Percentiles rank a stretch among this genome's conserved stretches.
phyloP scores from a whole-genome alignment of 2,797 vertebrate species.

The Onychomys leucogaster region DNA sequence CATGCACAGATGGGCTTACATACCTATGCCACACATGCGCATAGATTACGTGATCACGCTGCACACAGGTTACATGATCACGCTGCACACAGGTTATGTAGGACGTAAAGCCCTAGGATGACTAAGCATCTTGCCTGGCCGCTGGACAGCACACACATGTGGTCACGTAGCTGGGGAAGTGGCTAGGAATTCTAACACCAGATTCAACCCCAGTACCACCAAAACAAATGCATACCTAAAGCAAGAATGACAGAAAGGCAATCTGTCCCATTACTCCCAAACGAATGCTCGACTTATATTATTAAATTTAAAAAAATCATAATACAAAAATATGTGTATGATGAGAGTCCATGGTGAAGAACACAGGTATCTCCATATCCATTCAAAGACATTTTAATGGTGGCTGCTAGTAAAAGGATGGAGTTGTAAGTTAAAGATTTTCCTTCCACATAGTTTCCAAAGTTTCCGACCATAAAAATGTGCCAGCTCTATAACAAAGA shows the following conservation, averaged over 20 bases:
- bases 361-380: background rate
- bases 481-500: conserved; percentile 45
- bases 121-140: too few relatives aligned
- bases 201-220: too few relatives aligned
- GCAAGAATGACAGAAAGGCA: background rate
- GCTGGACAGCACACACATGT: too few relatives aligned
- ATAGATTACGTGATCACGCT: too few relatives aligned
- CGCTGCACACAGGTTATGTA: too few relatives aligned
- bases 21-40: too few relatives aligned
- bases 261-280: background rate
- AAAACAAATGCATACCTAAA: background rate
- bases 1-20: too few relatives aligned
- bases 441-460: background rate
- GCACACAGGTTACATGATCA: too few relatives aligned
- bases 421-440: conserved; percentile 13
- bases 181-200: too few relatives aligned
- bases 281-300: background rate
- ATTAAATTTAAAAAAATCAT: background rate
- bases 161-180: too few relatives aligned
- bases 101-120: too few relatives aligned
- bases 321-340: background rate
- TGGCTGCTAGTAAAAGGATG: background rate
- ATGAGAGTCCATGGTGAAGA: background rate
- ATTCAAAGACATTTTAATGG: background rate
- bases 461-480: conserved; percentile 6